phyloP scores from a whole-genome alignment of 2,113 vertebrate genomes.

The Suricata suricatta region DNA sequence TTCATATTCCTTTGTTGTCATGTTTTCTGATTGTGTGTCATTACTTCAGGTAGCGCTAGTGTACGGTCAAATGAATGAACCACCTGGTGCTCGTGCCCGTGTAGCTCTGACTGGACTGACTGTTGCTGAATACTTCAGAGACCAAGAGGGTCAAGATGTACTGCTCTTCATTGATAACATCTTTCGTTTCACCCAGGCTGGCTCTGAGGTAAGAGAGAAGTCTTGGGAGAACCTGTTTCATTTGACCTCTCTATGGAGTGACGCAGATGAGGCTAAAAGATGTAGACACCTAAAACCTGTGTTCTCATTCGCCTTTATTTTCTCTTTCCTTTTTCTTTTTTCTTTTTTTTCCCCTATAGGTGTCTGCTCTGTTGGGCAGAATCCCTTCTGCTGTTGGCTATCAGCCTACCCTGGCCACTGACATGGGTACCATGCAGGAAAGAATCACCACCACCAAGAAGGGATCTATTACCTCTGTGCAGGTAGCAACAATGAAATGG shows the following conservation, averaged over 20 bases:
- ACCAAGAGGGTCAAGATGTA: conserved; percentile 99
- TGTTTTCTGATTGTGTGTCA: not conserved
- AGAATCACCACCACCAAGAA: conserved; percentile 99
- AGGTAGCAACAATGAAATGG: conserved; percentile 79
- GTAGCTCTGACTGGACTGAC: conserved; percentile 96
- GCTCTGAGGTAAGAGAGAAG: conserved; percentile 91
- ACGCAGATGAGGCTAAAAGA: not conserved
- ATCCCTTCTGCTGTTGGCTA: conserved; percentile 99
- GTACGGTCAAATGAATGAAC: conserved; percentile 99
- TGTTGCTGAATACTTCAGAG: conserved; percentile 98
- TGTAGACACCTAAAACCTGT: not conserved
- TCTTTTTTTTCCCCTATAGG: conserved; percentile 81
- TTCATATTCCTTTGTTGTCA: not conserved
- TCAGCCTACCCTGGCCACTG: conserved; percentile 98
- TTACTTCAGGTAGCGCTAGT: conserved; percentile 93
- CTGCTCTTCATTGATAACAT: conserved; percentile 99
- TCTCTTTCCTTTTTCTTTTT: not conserved
- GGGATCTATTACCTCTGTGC: conserved; percentile 97
- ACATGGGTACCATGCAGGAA: conserved; percentile 99
- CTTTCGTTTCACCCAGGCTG: conserved; percentile 99
- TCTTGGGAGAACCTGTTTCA: not conserved
- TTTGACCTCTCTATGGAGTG: not conserved
- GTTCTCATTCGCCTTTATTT: not conserved
- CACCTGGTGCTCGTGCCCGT: conserved; percentile 95
- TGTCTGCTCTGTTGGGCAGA: conserved; percentile 97